Evolutionary conservation across 2,888 invertebrate species (phyloP).

Genomic region (Macrophya annulata): DNA sequence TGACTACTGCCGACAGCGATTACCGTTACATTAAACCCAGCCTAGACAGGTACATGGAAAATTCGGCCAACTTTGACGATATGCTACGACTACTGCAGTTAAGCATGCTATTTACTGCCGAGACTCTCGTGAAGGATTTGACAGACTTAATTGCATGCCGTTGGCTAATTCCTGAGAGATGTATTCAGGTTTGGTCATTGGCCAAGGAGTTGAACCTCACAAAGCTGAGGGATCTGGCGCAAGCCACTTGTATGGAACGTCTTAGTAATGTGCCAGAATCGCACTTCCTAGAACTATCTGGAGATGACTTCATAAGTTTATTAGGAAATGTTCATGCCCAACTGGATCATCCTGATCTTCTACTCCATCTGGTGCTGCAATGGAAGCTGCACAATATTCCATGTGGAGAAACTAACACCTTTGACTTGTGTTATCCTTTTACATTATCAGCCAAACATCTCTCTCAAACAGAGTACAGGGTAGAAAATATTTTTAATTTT

Average conservation of each 20-base stretch:
- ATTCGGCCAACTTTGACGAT: conserved; percentile 58
- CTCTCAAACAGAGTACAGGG: neutral
- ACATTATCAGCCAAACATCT: neutral
- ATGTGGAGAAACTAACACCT: neutral
- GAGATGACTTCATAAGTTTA: conserved; percentile 64
- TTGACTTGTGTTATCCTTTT: conserved; percentile 17
- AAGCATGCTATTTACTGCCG: conserved; percentile 69
- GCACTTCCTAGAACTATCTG: conserved; percentile 60
- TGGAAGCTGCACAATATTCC: conserved; percentile 23
- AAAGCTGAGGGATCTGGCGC: conserved; percentile 64
- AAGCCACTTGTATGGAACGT: conserved; percentile 69
- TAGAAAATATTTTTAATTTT: neutral
- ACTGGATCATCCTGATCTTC: neutral
- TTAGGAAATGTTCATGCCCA: conserved; percentile 67
- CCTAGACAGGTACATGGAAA: conserved; percentile 64
- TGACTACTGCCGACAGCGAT: neutral
- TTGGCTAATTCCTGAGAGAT: conserved; percentile 66
- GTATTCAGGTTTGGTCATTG: conserved; percentile 69
- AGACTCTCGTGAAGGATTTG: conserved; percentile 67
- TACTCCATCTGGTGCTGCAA: neutral
- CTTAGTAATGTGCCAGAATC: conserved; percentile 63
- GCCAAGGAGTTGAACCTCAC: conserved; percentile 68
- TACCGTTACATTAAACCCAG: conserved; percentile 62
- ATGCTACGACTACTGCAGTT: conserved; percentile 68
- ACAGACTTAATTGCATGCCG: conserved; percentile 66